Base-by-base conservation (phyloP, 1,140 invertebrate species). In the Microplitis demolitor region DNA sequence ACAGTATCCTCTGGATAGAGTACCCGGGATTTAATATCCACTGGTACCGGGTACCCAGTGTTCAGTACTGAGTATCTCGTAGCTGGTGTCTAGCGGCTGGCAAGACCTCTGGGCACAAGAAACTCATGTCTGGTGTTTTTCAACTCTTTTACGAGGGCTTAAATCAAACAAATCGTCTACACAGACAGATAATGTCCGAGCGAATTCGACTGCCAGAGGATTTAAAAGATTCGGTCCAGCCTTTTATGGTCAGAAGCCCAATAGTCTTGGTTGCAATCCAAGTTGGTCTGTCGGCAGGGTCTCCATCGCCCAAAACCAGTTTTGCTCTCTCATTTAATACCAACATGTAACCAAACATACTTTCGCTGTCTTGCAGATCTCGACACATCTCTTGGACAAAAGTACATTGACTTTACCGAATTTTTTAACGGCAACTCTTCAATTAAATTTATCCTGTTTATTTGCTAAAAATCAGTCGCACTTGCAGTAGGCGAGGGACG, bases 241-340 rank as follows among this genome's bases (percentile, higher is more conserved):
- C 68, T 50, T 69, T 69, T 69, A 69, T 69, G 68, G 68, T 39
- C 39, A 69, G 14, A 58, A 45, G 39, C 39, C 39, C 39, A 45
- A 45, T 45, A 45, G 39, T 45, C 39, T 45, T 45, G 39, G 39
- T 45, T 45, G 6, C 39, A 24, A 24, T 24, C 24, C 24, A 24
- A 24, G 24, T 24, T 45, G 6, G 39, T 45, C 39, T 45, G 39
- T 11, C 11, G 39, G 39, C 14, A 58, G 51, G 51, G 51, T 54
- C 51, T 69, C 53, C 51, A 69, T 69, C 58, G 31, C 39, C 68
- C 68, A 69, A 69, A 69, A 69, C 68, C 68, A 69, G 68, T 69
- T 69, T 64, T 62, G 16, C 35, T 31, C 56, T 58, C 31, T 58
- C 56, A 24, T 24, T 24, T 24, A 24, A 24, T 24, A 24, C 24